These are phyloP conservation scores for Aporophyla nigra DNA, from an alignment of 2,888 invertebrate genomes.

Conservation along the genomic window DNA sequence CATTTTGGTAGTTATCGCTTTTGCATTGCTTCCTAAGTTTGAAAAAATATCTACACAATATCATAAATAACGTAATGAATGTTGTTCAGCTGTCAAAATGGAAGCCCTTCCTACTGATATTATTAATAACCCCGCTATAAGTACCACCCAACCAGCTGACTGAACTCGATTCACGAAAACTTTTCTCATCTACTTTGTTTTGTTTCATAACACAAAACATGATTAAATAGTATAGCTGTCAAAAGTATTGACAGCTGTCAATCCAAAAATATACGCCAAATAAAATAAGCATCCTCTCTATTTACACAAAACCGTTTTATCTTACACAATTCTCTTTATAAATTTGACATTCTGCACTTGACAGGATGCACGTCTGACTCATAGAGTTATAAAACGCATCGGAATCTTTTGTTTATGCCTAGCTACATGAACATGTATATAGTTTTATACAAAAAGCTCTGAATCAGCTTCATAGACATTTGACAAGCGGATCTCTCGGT, in stretches of 20 bases:
- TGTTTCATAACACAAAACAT: neutral
- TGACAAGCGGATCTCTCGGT: conserved; percentile 38
- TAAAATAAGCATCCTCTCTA: conserved; percentile 9
- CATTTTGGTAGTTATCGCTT: no score
- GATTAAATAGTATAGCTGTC: neutral
- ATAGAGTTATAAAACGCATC: conserved; percentile 33
- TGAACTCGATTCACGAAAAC: neutral
- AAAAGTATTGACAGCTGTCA: neutral
- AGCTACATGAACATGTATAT: neutral
- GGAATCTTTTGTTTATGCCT: neutral
- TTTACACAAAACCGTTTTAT: neutral
- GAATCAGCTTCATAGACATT: conserved; percentile 37
- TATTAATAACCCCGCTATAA: no score
- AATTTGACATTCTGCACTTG: conserved; percentile 25
- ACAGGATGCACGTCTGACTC: conserved; percentile 38
- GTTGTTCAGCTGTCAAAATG: no score
- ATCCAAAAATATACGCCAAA: neutral
- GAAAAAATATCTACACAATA: no score
- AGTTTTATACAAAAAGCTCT: conserved; percentile 38
- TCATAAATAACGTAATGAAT: no score
- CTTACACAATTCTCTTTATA: conserved; percentile 13
- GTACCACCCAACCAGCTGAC: neutral
- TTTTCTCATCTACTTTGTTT: no score
- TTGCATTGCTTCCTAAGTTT: no score
- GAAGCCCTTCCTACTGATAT: no score